A percentile compares a stretch with the other conserved stretches of the same genome.
Conservation (phyloP, 2,797 vertebrate species). For the Danio kyathit region DNA sequence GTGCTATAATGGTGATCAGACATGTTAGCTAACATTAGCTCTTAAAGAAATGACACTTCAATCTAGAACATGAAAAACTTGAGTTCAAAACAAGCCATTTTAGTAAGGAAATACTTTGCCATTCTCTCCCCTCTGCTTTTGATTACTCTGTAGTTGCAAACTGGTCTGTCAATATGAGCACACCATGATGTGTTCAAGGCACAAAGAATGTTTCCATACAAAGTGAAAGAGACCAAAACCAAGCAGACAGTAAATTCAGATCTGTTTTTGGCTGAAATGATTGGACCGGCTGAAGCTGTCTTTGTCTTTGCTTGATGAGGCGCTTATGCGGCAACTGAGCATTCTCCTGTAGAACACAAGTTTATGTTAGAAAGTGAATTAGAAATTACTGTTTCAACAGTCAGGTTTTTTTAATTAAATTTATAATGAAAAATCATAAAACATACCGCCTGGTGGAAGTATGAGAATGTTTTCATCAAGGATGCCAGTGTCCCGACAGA, state of each 20-base stretch:
- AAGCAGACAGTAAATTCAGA: slow-evolving; percentile 8
- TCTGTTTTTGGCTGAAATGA: slow-evolving; percentile 2
- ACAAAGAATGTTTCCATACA: neutral
- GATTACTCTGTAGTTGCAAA: neutral
- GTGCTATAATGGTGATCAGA: neutral
- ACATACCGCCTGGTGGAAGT: slow-evolving; percentile 79
- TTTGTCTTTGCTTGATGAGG: slow-evolving; percentile 15
- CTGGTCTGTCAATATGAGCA: neutral
- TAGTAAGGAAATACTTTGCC: neutral
- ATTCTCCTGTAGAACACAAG: slow-evolving; percentile 53
- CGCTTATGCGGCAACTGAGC: slow-evolving; percentile 21
- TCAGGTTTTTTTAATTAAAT: no score
- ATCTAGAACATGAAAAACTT: neutral
- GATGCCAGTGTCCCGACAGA: slow-evolving; percentile 77
- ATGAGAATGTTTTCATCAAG: slow-evolving; percentile 77
- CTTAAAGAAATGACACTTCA: neutral
- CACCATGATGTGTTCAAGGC: neutral
- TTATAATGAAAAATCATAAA: neutral
- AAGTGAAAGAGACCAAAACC: neutral
- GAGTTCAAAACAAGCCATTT: neutral
- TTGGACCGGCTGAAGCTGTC: slow-evolving; percentile 13
- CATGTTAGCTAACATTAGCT: neutral
- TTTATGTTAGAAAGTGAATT: neutral
- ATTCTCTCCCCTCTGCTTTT: neutral
- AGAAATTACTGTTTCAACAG: no score